These are phyloP conservation scores for Uloborus diversus DNA, from an alignment of 1,140 invertebrate genomes.

Conservation along the genomic window DNA sequence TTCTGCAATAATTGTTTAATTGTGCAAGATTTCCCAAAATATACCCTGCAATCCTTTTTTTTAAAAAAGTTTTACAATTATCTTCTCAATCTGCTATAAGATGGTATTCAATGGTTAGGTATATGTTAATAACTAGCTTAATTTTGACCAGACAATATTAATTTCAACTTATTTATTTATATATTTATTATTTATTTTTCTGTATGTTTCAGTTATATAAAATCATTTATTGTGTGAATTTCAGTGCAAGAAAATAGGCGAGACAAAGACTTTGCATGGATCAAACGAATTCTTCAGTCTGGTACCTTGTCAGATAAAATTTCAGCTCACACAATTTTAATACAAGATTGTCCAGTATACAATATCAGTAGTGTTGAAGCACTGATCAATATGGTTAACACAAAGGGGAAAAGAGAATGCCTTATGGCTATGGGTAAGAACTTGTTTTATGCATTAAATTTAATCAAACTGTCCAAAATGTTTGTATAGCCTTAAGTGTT, in stretches of 20 bases:
- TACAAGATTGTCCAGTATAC: slow-evolving; percentile 86
- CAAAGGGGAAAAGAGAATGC: slow-evolving; percentile 82
- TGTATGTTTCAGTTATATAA: background rate
- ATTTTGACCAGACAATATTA: background rate
- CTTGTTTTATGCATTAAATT: too few species aligned
- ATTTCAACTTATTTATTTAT: background rate
- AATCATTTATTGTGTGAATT: background rate
- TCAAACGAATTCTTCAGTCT: slow-evolving; percentile 79
- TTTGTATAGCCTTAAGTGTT: too few species aligned
- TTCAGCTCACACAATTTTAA: slow-evolving; percentile 81
- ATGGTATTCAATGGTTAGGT: too few species aligned
- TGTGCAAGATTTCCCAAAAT: too few species aligned
- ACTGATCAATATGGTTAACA: slow-evolving; percentile 81
- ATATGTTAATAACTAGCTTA: background rate
- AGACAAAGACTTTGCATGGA: slow-evolving; percentile 71
- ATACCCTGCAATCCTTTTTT: too few species aligned
- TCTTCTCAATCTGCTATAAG: too few species aligned
- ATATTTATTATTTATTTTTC: background rate
- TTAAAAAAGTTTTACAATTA: too few species aligned
- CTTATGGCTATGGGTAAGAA: slow-evolving; percentile 71
- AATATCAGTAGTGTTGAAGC: slow-evolving; percentile 77
- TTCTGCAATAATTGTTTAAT: too few species aligned
- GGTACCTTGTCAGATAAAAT: slow-evolving; percentile 87
- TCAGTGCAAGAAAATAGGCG: slow-evolving; percentile 28
- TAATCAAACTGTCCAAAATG: too few species aligned